Evolutionary conservation across 2,888 invertebrate species (phyloP).

Genomic region (Synanthedon formicaeformis): DNA sequence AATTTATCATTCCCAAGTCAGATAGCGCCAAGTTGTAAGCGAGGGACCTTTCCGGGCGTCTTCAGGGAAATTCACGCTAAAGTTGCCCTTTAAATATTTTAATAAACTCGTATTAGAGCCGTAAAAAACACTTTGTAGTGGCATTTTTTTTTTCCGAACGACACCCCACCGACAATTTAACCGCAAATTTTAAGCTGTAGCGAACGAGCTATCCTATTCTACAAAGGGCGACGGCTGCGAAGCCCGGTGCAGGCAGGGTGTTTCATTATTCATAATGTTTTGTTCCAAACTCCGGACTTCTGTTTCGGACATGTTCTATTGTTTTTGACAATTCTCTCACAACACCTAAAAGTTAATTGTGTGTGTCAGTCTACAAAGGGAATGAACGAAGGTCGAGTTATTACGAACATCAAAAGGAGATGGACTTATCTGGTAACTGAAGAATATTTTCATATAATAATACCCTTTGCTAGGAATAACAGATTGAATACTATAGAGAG

Average conservation of each 20-base stretch:
- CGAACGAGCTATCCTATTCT: background rate
- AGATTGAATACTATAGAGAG: too few species aligned
- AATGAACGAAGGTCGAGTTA: background rate
- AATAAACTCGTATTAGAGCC: constrained; percentile 67
- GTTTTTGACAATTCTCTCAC: constrained; percentile 31
- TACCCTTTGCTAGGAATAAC: too few species aligned
- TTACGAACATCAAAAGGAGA: background rate
- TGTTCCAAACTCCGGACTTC: constrained; percentile 45
- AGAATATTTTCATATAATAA: too few species aligned
- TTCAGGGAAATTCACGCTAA: constrained; percentile 63
- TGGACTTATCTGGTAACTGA: too few species aligned
- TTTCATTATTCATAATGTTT: constrained; percentile 68
- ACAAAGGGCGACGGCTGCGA: constrained; percentile 12
- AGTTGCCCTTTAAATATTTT: constrained; percentile 68
- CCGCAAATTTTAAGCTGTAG: constrained; percentile 24
- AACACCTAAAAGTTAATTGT: background rate
- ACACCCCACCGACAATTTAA: constrained; percentile 33
- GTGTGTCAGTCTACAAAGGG: background rate
- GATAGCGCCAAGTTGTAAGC: constrained; percentile 40
- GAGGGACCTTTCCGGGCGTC: constrained; percentile 50
- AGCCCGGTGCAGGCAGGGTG: constrained; percentile 40
- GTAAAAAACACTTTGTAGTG: constrained; percentile 64
- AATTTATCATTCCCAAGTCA: constrained; percentile 58
- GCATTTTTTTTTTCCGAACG: constrained; percentile 44
- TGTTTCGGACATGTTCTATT: constrained; percentile 45